phyloP scores from a whole-genome alignment of 2,797 vertebrate species.

The Acanthopagrus latus region DNA sequence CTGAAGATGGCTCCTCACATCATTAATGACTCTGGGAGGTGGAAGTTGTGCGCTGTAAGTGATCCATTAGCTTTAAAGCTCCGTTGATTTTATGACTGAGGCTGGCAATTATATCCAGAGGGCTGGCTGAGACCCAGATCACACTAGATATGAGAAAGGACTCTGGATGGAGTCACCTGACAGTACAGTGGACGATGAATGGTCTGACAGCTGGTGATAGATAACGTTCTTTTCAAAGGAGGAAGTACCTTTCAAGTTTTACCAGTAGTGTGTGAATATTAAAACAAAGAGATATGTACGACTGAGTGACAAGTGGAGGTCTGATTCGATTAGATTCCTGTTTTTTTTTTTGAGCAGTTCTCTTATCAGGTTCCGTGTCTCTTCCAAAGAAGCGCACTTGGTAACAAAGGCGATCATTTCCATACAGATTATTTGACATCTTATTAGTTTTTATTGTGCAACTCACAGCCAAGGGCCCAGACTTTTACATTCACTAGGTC shows the following conservation, averaged over 20 bases:
- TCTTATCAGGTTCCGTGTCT: background rate
- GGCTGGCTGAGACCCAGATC: constrained; percentile 43
- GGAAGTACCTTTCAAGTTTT: background rate
- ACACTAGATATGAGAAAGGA: constrained; percentile 43
- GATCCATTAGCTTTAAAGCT: constrained; percentile 44
- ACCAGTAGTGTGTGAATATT: background rate
- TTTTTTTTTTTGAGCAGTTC: background rate
- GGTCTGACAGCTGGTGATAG: constrained; percentile 18
- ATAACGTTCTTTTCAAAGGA: constrained; percentile 1
- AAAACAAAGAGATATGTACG: background rate
- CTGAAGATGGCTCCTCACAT: background rate
- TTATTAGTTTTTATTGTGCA: background rate
- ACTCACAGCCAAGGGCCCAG: too few species aligned
- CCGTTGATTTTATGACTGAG: constrained; percentile 35
- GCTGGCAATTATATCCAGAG: constrained; percentile 10
- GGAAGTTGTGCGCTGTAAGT: constrained; percentile 39
- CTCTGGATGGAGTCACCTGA: constrained; percentile 31
- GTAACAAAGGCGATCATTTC: background rate
- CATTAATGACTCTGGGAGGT: constrained; percentile 20
- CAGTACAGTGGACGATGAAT: background rate
- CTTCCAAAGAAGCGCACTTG: background rate
- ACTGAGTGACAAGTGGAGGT: background rate
- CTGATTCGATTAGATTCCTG: background rate
- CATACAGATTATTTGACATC: background rate
- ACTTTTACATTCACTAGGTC: too few species aligned